Evolutionary conservation across 1,140 invertebrate genomes (phyloP), one percentile per base, ranked within the genome.

Genomic region (Drosophila prosaltans): DNA sequence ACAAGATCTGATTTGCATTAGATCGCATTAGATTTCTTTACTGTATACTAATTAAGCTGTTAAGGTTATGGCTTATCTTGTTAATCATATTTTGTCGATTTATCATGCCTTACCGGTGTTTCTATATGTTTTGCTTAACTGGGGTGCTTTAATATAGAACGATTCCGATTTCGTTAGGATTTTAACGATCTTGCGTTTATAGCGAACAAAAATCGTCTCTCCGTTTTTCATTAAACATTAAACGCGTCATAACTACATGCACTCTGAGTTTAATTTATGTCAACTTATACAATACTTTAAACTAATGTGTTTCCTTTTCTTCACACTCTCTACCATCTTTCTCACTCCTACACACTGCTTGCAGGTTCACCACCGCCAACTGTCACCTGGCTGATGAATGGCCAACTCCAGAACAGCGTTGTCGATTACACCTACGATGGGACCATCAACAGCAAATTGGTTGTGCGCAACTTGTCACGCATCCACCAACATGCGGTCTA

Each of bases 351-450:
- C 16, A 16, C 16, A 24, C 70, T 5, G 2, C 10, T 92, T 93
- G 79, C 92, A 98, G 97, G 97, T 77, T 95, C 95, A 73, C 97
- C 97, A 1, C 94, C 95, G 41, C 97, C 97, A 4, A 94, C 94
- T 72, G 95, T 98, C 10, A 96, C 95, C 80, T 98, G 97, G 97
- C 97, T 96, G 94, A 94, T 96, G 84, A 97, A 96, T 71, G 96
- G 95, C 45, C 95, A 95, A 72, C 94, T 94, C 24, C 93, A 98
- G 36, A 93, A 92, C 66, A 91, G 90, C 73, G 80, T 90, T 61
- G 90, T 89, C 65, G 91, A 92, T 78, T 92, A 86, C 72, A 89
- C 91, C 57, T 91, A 89, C 81, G 93, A 79, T 68, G 92, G 72
- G 68, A 82, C 83, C 72, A 89, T 92, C 73, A 92, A 91, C 69